These are phyloP conservation scores for Rhynchomys soricoides DNA, from an alignment of 2,113 vertebrate species.

Conservation along the genomic window DNA sequence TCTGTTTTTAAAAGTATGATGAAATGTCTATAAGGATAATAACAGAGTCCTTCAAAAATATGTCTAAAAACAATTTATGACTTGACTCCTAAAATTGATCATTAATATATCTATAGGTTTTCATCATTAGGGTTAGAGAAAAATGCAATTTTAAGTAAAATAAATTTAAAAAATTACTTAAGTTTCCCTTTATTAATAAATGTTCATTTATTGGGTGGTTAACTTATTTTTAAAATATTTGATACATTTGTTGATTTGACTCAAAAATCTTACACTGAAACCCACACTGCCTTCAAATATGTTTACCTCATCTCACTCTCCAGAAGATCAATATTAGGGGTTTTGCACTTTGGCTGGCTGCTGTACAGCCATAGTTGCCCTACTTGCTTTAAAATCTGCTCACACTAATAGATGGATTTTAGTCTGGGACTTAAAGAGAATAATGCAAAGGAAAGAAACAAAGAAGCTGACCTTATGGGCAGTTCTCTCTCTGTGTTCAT, in stretches of 20 bases:
- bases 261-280: not conserved
- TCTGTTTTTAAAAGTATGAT: not conserved
- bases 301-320: not conserved
- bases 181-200: not conserved
- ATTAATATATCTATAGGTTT: not conserved
- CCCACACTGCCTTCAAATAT: not conserved
- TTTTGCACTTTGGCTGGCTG: rapidly evolving
- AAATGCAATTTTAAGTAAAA: not conserved
- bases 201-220: not conserved
- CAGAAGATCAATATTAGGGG: not conserved
- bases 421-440: not conserved
- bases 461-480: not conserved
- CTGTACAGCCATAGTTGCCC: not conserved
- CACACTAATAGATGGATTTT: not conserved
- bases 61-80: not conserved
- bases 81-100: not conserved
- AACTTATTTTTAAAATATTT: not conserved
- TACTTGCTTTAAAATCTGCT: not conserved
- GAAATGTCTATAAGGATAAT: not conserved
- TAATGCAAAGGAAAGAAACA: not conserved
- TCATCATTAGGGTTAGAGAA: not conserved
- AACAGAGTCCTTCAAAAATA: not conserved
- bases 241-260: not conserved
- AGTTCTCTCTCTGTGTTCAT: not conserved
- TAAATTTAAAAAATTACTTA: not conserved